Conservation (phyloP, 2,888 invertebrate genomes). For the Fragum whitleyi region DNA sequence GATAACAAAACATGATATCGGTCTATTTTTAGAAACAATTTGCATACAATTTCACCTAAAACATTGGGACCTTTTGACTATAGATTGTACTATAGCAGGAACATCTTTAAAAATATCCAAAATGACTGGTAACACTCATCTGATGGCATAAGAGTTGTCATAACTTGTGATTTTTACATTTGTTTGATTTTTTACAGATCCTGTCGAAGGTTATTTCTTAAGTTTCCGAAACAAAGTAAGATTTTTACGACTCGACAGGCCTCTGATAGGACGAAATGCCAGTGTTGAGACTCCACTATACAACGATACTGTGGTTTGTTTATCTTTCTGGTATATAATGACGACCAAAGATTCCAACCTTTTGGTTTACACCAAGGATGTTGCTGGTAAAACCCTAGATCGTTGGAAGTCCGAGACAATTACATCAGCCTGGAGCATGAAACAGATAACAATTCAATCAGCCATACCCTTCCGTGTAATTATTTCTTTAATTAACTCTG, state of each 20-base stretch:
- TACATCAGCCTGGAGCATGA: neutral
- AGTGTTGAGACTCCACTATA: conserved; percentile 43
- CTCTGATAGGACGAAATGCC: conserved; percentile 18
- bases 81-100: too few species aligned
- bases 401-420: neutral
- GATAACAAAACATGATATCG: too few species aligned
- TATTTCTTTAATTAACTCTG: neutral
- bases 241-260: neutral
- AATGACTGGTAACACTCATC: too few species aligned
- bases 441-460: neutral
- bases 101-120: too few species aligned
- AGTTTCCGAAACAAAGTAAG: conserved; percentile 29
- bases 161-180: too few species aligned
- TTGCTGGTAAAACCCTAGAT: neutral
- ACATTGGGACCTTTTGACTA: too few species aligned
- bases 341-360: conserved; percentile 41
- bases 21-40: too few species aligned
- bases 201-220: conserved; percentile 36
- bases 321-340: conserved; percentile 56
- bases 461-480: conserved; percentile 7
- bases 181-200: conserved; percentile 35
- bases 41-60: too few species aligned
- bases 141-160: too few species aligned
- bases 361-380: conserved; percentile 31
- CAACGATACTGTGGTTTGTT: conserved; percentile 19